These are phyloP conservation scores for Eurystomus gularis DNA, from an alignment of 2,113 vertebrate species.

Conservation along the genomic window DNA sequence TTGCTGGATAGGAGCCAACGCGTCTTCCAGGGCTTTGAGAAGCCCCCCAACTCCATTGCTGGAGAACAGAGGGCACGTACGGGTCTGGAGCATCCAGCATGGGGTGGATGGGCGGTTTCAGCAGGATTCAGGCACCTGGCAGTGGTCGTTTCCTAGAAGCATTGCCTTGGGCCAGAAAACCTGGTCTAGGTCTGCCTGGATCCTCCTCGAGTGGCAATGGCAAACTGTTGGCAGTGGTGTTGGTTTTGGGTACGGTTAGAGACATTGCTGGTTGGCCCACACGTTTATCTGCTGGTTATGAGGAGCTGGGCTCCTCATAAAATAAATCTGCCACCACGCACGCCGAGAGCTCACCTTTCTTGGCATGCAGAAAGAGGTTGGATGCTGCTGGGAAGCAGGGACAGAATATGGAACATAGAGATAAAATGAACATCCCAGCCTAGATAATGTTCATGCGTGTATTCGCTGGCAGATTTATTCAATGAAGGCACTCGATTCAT, in stretches of 20 bases:
- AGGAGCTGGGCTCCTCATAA: background rate
- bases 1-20: background rate
- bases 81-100: background rate
- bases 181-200: background rate
- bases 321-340: background rate
- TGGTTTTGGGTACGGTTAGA: background rate
- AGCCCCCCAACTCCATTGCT: rapidly evolving
- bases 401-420: background rate
- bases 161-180: background rate
- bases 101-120: background rate
- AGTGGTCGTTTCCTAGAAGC: background rate
- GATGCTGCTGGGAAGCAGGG: background rate
- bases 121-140: background rate
- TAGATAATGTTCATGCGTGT: background rate
- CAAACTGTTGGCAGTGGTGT: background rate
- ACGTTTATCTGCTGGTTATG: background rate
- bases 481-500: rapidly evolving
- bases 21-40: background rate
- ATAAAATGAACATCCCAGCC: background rate
- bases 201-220: background rate
- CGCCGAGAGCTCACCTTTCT: background rate
- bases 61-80: background rate
- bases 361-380: rapidly evolving
- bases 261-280: background rate
- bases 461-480: background rate